phyloP scores from a whole-genome alignment of 2,888 invertebrate species.

The Volucella bombylans region DNA sequence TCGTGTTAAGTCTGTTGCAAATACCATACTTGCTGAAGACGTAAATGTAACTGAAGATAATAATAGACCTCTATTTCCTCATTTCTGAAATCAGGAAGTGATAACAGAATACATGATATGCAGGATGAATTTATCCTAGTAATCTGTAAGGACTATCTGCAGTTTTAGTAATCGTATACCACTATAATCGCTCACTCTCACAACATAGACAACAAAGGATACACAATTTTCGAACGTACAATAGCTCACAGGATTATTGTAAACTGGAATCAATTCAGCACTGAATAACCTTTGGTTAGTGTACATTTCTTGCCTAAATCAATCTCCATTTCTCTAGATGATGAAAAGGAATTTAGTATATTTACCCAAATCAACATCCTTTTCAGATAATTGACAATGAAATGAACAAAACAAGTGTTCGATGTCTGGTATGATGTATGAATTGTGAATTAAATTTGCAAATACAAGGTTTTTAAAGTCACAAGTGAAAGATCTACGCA shows the following conservation, averaged over 20 bases:
- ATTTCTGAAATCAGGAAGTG: slow-evolving; percentile 26
- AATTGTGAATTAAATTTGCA: too few species aligned
- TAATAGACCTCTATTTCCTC: slow-evolving; percentile 22
- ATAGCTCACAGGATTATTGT: not conserved
- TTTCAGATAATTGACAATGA: not conserved
- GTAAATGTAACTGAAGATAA: slow-evolving; percentile 19
- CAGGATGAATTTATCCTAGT: slow-evolving; percentile 23
- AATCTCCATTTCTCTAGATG: slow-evolving; percentile 18
- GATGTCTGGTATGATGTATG: not conserved
- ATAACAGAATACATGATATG: slow-evolving; percentile 32
- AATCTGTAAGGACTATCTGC: not conserved
- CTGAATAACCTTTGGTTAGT: slow-evolving; percentile 7
- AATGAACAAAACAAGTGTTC: not conserved
- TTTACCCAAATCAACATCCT: not conserved
- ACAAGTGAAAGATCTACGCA: too few species aligned
- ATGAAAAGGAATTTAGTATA: not conserved
- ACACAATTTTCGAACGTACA: not conserved
- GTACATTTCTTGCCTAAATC: slow-evolving; percentile 7
- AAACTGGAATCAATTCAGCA: slow-evolving; percentile 27
- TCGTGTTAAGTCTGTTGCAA: not conserved
- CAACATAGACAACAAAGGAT: not conserved
- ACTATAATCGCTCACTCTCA: slow-evolving; percentile 13
- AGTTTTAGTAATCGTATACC: not conserved
- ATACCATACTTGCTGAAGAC: not conserved
- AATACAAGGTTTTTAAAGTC: too few species aligned